These are phyloP conservation scores for Beris chalybata DNA, from an alignment of 2,888 invertebrate species.

Conservation along the genomic window DNA sequence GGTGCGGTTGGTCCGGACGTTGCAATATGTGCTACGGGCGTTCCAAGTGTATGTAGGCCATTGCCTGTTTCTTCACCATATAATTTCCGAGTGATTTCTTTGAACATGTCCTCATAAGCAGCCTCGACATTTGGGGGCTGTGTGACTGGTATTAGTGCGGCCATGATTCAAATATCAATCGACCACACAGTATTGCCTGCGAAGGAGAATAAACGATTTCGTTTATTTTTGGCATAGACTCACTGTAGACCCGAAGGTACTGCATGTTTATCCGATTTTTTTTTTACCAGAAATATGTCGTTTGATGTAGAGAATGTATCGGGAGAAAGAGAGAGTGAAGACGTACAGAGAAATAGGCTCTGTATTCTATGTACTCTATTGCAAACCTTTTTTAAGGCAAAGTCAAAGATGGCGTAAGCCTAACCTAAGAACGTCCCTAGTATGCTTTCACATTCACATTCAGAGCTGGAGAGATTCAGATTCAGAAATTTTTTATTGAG, in stretches of 20 bases:
- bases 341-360: too few relatives aligned
- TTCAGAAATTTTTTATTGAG: too few relatives aligned
- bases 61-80: conserved; percentile 77
- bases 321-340: too few relatives aligned
- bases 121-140: conserved; percentile 57
- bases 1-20: conserved; percentile 57
- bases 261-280: too few relatives aligned
- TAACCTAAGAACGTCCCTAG: too few relatives aligned
- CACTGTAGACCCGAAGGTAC: not conserved
- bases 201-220: not conserved
- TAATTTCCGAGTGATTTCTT: conserved; percentile 88
- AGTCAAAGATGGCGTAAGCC: too few relatives aligned
- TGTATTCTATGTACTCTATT: too few relatives aligned
- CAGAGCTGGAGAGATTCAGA: too few relatives aligned
- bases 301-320: too few relatives aligned
- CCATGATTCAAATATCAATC: conserved; percentile 47
- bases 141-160: conserved; percentile 54
- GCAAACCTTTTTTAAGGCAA: too few relatives aligned
- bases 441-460: too few relatives aligned
- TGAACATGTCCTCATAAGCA: conserved; percentile 63
- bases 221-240: not conserved
- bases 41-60: conserved; percentile 57
- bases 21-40: conserved; percentile 57
- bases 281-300: too few relatives aligned
- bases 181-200: conserved; percentile 16